Evolutionary conservation across 92 coral and sea anemone species (phyloP).

Genomic region (Porites divaricata): DNA sequence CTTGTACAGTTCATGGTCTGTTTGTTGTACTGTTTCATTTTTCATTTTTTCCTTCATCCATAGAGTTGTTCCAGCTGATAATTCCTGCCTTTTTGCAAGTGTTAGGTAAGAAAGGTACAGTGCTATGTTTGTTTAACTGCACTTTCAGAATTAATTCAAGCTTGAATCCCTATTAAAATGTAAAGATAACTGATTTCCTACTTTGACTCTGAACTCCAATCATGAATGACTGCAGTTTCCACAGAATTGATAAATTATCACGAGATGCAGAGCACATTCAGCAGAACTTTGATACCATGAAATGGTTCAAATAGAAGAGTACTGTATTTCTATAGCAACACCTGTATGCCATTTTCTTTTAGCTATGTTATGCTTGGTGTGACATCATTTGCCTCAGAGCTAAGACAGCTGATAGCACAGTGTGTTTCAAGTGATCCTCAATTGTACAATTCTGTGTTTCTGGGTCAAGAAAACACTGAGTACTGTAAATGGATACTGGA

Average conservation of each 20-base stretch:
- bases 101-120: constrained; percentile 68
- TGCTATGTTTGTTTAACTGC: neutral
- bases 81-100: constrained; percentile 98
- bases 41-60: neutral
- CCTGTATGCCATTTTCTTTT: neutral
- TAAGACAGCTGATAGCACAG: constrained; percentile 81
- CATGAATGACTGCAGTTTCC: no score
- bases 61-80: constrained; percentile 94
- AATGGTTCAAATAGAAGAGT: neutral
- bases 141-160: no score
- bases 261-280: no score
- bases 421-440: constrained; percentile 89
- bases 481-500: constrained; percentile 94
- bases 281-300: no score
- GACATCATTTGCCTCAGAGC: constrained; percentile 75
- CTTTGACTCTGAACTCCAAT: no score
- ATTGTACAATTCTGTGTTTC: constrained; percentile 80
- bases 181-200: no score
- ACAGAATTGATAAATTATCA: no score
- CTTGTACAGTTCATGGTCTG: neutral
- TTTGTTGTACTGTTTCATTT: neutral
- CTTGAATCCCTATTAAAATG: no score
- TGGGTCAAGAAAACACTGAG: constrained; percentile 80
- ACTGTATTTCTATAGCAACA: neutral
- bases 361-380: constrained; percentile 96